These are phyloP conservation scores for Drosophila asahinai DNA, from an alignment of 1,140 invertebrate species.

Conservation along the genomic window DNA sequence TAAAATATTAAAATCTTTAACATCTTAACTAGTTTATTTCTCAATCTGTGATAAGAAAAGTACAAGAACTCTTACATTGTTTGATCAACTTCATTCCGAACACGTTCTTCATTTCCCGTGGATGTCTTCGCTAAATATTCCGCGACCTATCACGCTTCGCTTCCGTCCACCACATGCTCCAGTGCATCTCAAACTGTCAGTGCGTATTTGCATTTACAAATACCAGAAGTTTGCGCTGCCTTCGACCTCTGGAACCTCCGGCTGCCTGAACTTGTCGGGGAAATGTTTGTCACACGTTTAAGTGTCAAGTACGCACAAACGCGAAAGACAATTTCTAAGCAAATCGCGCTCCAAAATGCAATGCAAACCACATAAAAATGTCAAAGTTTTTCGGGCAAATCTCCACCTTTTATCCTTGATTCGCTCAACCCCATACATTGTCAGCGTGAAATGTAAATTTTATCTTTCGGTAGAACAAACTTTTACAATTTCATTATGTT, in stretches of 20 bases:
- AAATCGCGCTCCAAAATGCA: slow-evolving; percentile 70
- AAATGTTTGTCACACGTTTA: slow-evolving; percentile 78
- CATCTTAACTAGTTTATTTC: background rate
- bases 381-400: slow-evolving; percentile 63
- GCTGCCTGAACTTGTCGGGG: slow-evolving; percentile 46
- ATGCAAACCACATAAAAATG: slow-evolving; percentile 71
- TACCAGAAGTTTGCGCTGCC: slow-evolving; percentile 35
- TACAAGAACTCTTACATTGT: slow-evolving; percentile 14
- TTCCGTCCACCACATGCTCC: slow-evolving; percentile 42
- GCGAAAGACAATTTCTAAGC: slow-evolving; percentile 79
- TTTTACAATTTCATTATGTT: slow-evolving; percentile 83
- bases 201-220: slow-evolving; percentile 67
- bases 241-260: slow-evolving; percentile 17
- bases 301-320: slow-evolving; percentile 75
- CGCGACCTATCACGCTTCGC: slow-evolving; percentile 21
- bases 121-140: slow-evolving; percentile 45
- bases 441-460: slow-evolving; percentile 77
- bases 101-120: slow-evolving; percentile 51
- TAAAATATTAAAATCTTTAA: background rate
- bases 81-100: slow-evolving; percentile 42
- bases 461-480: slow-evolving; percentile 74
- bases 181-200: slow-evolving; percentile 63
- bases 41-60: background rate
- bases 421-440: slow-evolving; percentile 33
- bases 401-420: slow-evolving; percentile 7